Conservation (phyloP, 2,113 vertebrate genomes). For the Machaerirhynchus nigripectus region DNA sequence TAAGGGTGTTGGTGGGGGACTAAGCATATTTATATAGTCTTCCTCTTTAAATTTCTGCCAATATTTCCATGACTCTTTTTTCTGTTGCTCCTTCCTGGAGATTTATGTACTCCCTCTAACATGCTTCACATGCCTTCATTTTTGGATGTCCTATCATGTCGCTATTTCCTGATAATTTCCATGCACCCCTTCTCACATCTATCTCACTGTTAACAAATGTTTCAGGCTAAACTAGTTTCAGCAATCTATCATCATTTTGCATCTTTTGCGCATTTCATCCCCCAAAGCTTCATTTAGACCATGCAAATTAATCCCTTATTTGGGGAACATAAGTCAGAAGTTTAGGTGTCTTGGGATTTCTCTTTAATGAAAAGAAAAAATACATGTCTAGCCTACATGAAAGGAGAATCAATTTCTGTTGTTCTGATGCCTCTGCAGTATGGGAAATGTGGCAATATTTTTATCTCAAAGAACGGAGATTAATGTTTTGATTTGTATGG, state of each 20-base stretch:
- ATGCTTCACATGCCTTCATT: neutral
- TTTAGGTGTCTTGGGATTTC: neutral
- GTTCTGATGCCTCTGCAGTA: neutral
- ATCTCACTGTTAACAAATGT: neutral
- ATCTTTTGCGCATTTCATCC: rapidly evolving
- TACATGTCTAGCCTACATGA: neutral
- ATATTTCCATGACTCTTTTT: neutral
- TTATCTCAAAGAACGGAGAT: neutral
- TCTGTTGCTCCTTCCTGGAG: neutral
- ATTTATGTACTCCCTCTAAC: neutral
- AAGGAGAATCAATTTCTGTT: neutral
- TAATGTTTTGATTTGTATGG: neutral
- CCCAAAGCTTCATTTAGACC: neutral
- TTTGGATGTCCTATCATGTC: rapidly evolving
- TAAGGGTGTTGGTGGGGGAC: neutral
- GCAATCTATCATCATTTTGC: neutral
- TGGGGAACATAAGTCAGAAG: neutral
- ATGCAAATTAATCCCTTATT: neutral
- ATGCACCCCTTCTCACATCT: neutral
- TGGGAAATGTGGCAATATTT: neutral
- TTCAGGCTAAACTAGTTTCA: neutral
- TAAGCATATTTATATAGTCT: neutral
- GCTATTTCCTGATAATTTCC: neutral
- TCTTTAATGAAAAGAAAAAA: neutral
- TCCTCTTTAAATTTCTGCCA: neutral